A percentile compares a stretch with the other conserved stretches of the same genome.
phyloP scores from a whole-genome alignment of 2,888 invertebrate species.

The Horisme vitalbata region DNA sequence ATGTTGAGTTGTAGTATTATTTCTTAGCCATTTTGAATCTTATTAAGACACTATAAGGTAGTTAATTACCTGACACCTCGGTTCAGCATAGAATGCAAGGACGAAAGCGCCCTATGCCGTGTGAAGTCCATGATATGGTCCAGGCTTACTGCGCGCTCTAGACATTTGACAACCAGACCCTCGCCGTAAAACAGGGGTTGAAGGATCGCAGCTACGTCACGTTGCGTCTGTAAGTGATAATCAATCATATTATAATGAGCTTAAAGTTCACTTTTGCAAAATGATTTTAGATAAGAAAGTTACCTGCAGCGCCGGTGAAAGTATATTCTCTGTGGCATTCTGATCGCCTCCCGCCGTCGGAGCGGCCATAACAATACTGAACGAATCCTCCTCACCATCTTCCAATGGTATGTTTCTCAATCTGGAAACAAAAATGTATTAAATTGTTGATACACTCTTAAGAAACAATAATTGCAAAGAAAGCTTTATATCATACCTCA shows the following conservation, averaged over 20 bases:
- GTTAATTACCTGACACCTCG: conserved; percentile 89
- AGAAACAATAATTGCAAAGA: not conserved
- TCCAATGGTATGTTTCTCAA: conserved; percentile 94
- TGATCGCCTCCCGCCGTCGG: conserved; percentile 82
- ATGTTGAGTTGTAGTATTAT: not conserved
- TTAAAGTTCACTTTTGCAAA: not conserved
- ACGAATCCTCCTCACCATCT: conserved; percentile 92
- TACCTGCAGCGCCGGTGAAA: conserved; percentile 91
- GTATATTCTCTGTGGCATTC: conserved; percentile 87
- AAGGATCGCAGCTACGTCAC: conserved; percentile 93
- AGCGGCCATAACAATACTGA: conserved; percentile 83
- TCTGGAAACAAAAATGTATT: conserved; percentile 54
- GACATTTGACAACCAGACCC: conserved; percentile 95
- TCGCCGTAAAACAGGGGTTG: conserved; percentile 95
- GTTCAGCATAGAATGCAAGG: conserved; percentile 98
- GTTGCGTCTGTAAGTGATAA: conserved; percentile 85
- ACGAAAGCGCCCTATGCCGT: conserved; percentile 95
- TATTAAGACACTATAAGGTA: too few species aligned
- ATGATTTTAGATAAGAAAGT: conserved; percentile 3
- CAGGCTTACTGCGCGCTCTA: conserved; percentile 95
- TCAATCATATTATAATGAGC: not conserved
- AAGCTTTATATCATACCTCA: conserved; percentile 60
- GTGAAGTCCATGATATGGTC: conserved; percentile 99
- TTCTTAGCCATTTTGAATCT: conserved; percentile 3
- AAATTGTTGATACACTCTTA: not conserved